Conservation (phyloP, 2,113 vertebrate genomes). For the Laterallus jamaicensis region DNA sequence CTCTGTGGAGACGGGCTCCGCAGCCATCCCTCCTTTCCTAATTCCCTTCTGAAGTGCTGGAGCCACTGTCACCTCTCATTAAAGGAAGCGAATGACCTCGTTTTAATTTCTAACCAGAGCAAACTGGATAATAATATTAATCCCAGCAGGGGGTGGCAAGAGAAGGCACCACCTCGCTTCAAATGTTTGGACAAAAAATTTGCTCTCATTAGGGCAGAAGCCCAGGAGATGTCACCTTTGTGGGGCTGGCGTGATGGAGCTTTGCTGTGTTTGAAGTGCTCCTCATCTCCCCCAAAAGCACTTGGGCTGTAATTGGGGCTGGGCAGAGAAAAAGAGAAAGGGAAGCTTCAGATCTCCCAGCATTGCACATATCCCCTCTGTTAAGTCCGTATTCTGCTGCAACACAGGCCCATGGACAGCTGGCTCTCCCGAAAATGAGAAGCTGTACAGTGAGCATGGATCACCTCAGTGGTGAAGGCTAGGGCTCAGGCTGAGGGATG, state of each 20-base stretch:
- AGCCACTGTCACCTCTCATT: slow-evolving; percentile 81
- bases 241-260: background rate
- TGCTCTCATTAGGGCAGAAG: slow-evolving; percentile 55
- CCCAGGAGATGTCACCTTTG: slow-evolving; percentile 28
- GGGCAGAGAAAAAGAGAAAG: background rate
- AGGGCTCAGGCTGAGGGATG: background rate
- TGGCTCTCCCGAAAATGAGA: background rate
- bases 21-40: slow-evolving; percentile 40
- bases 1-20: background rate
- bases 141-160: background rate
- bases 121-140: slow-evolving; percentile 60
- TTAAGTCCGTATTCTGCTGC: fast-evolving
- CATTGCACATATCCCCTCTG: background rate
- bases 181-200: slow-evolving; percentile 67
- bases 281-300: fast-evolving
- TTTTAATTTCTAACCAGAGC: slow-evolving; percentile 15
- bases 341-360: background rate
- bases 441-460: fast-evolving
- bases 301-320: background rate
- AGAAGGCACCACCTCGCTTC: slow-evolving; percentile 34
- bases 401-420: background rate
- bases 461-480: background rate
- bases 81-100: slow-evolving; percentile 29
- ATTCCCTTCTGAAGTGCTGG: slow-evolving; percentile 72
- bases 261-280: background rate